These are phyloP conservation scores for Zeuzera pyrina DNA, from an alignment of 2,888 invertebrate species.

Conservation along the genomic window DNA sequence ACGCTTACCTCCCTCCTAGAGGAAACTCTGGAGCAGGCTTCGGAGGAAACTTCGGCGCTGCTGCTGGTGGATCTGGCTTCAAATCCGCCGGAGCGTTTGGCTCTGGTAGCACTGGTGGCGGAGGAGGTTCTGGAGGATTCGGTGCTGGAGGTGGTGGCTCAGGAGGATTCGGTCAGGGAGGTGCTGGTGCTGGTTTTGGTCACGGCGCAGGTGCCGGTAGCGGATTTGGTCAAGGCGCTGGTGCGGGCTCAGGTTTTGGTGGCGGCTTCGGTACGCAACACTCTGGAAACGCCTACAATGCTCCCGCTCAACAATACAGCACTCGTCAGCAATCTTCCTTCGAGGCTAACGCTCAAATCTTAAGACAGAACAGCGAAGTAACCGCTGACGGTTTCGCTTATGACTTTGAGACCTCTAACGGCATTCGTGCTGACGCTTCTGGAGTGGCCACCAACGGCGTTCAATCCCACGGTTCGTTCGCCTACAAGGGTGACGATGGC, in stretches of 20 bases:
- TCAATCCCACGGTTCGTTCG: constrained; percentile 62
- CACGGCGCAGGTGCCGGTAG: constrained; percentile 13
- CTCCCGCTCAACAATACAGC: constrained; percentile 24
- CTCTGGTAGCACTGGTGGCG: constrained; percentile 17
- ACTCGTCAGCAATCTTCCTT: constrained; percentile 29
- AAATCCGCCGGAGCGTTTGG: constrained; percentile 15
- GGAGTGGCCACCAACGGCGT: constrained; percentile 64
- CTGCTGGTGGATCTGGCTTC: constrained; percentile 16
- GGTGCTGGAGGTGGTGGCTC: constrained; percentile 18
- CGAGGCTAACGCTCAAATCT: constrained; percentile 55
- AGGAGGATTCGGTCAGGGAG: constrained; percentile 14
- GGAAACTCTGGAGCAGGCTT: constrained; percentile 55
- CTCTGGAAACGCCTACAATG: constrained; percentile 30
- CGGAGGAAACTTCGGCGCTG: constrained; percentile 34
- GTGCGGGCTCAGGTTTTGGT: constrained; percentile 15
- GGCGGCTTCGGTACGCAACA: constrained; percentile 26
- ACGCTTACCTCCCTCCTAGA: constrained; percentile 65
- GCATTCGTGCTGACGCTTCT: constrained; percentile 60
- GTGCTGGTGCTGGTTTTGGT: constrained; percentile 14
- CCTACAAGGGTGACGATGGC: constrained; percentile 65
- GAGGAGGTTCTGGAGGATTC: constrained; percentile 20
- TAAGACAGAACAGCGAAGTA: constrained; percentile 54
- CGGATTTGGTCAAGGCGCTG: constrained; percentile 13
- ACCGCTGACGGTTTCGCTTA: constrained; percentile 61
- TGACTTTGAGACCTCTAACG: constrained; percentile 64